Base-by-base conservation (phyloP, 2,113 vertebrate species). In the Microtus ochrogaster region DNA sequence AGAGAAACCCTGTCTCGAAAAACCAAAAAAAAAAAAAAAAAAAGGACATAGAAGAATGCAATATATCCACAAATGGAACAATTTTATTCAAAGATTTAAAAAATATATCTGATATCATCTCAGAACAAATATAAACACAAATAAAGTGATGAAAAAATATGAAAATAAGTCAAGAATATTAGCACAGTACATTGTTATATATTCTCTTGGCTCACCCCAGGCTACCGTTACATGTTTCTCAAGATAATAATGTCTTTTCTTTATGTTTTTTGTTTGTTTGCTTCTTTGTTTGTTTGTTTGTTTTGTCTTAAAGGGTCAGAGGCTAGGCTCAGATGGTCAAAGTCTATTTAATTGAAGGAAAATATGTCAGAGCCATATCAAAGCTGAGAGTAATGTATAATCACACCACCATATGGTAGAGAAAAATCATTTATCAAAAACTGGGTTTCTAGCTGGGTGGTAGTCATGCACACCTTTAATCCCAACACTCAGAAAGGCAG, bases 81-180 rank as follows among this genome's bases (percentile, higher is more conserved):
- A 9, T n/a, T 9, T 83, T 85, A 84, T 82, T 39, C 73, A 84
- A 84, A 93, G 26, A 76, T 58, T 88, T 92, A 91, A 91, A 24
- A 24, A 78, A 28, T 77, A 49, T n/a, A 28, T 39, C 52, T 30
- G 39, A 76, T 28, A 81, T n/a, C 49, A 52, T 16, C 28, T 84
- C 65, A 72, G 13, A 95, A 28, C 22, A 89, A 95, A 83, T 79
- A n/a, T 58, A 76, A 91, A 47, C 24, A 10, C 47, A 93, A 6
- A 13, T 90, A 28, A 36, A 95, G 95, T 68, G 10, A 86, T 91
- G 11, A 73, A 89, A 49, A 95, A 94, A 70, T 14, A 30, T 3
- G 72, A 63, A 94, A 90, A 72, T 44, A 89, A 90, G 61, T 92
- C 30, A 77, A 90, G 66, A 77, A 19, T 33, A 58, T 81, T 52